Conservation (phyloP, 1,140 invertebrate genomes). For the Camponotus vicinus region DNA sequence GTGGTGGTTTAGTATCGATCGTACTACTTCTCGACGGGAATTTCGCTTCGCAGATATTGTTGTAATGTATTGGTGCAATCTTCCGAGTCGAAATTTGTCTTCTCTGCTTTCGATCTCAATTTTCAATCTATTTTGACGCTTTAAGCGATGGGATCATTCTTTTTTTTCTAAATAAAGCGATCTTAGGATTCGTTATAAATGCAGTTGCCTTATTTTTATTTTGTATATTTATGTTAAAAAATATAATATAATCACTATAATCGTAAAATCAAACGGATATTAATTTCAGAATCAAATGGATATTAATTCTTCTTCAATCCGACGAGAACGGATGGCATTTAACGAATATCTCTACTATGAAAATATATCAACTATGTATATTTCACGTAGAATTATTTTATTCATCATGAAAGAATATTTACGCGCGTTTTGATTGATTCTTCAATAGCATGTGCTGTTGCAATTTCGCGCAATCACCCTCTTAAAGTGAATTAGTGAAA, state of each 20-base stretch:
- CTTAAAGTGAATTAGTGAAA: too few species aligned
- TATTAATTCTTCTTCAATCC: neutral
- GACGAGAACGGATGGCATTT: neutral
- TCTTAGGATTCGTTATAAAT: neutral
- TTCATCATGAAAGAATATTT: neutral
- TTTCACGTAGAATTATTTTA: neutral
- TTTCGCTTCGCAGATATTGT: neutral
- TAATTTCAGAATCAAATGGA: neutral
- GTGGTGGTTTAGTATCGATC: conserved; percentile 13
- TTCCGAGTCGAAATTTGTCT: too few species aligned
- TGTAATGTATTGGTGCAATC: too few species aligned
- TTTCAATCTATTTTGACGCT: too few species aligned
- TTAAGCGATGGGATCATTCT: neutral
- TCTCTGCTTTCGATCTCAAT: too few species aligned
- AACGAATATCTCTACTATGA: conserved; percentile 2
- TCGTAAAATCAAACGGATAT: neutral
- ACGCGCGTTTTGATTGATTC: neutral
- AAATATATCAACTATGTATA: neutral
- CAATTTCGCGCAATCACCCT: neutral
- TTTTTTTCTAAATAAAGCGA: neutral
- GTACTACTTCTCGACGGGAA: neutral
- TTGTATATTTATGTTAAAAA: neutral
- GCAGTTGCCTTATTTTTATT: neutral
- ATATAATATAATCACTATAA: neutral
- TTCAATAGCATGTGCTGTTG: conserved; percentile 3